Evolutionary conservation across 2,888 invertebrate species (phyloP).

Genomic region (Andrena flavipes): DNA sequence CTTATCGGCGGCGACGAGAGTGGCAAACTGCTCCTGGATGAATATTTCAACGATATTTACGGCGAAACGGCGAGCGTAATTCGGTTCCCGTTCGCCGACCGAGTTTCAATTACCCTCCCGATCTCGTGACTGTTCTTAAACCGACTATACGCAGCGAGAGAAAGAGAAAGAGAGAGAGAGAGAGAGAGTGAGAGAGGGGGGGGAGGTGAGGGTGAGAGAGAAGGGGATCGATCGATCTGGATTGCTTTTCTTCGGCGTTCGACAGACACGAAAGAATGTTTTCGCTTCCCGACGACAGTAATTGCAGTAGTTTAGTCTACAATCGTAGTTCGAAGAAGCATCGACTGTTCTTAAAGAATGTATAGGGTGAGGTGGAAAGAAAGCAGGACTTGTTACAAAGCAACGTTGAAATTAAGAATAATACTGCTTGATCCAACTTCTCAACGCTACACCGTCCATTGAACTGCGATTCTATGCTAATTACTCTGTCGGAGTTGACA

Average conservation of each 20-base stretch:
- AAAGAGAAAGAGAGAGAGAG: neutral
- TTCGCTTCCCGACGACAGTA: neutral
- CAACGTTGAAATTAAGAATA: too few relatives aligned
- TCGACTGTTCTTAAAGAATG: neutral
- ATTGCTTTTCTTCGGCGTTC: neutral
- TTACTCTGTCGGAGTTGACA: too few relatives aligned
- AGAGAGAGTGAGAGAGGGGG: too few relatives aligned
- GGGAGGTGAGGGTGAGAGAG: neutral
- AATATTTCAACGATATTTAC: conserved; percentile 60
- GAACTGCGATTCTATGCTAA: too few relatives aligned
- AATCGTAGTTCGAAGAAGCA: neutral
- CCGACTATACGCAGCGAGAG: neutral
- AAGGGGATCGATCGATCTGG: conserved; percentile 2
- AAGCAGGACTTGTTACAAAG: too few relatives aligned
- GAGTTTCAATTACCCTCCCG: conserved; percentile 42
- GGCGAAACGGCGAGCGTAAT: conserved; percentile 38
- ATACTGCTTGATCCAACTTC: too few relatives aligned
- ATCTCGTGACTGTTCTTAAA: conserved; percentile 16
- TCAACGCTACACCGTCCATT: too few relatives aligned
- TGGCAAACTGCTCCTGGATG: conserved; percentile 52
- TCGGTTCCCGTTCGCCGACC: conserved; percentile 29
- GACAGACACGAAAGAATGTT: neutral
- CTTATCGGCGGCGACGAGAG: conserved; percentile 51
- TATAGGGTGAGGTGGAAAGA: neutral
- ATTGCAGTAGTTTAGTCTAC: neutral